A percentile compares a stretch with the other conserved stretches of the same genome.
Evolutionary conservation across 2,113 vertebrate species (phyloP).

Genomic region (Sylvietta virens): DNA sequence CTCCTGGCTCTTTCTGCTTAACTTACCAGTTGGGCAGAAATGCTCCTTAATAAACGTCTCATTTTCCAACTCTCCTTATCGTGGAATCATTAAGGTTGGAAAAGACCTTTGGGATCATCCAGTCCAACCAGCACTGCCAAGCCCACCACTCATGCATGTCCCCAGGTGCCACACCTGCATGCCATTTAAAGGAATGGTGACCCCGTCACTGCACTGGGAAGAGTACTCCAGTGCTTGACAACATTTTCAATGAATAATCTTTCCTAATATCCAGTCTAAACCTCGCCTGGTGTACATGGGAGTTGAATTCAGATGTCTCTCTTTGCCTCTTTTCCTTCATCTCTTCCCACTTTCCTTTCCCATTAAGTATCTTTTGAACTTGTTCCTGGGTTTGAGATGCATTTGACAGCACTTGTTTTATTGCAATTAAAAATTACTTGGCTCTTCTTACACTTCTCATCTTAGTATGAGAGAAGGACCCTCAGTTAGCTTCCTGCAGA

Average conservation of each 20-base stretch:
- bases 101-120: background rate
- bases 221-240: background rate
- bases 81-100: background rate
- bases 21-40: background rate
- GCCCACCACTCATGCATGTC: background rate
- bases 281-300: background rate
- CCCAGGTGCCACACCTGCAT: too few species aligned
- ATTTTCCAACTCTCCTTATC: background rate
- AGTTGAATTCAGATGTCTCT: too few species aligned
- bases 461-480: background rate
- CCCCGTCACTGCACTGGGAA: too few species aligned
- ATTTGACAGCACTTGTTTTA: background rate
- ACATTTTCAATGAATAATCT: background rate
- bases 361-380: background rate
- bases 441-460: background rate
- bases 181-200: background rate
- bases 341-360: background rate
- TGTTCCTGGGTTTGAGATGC: background rate
- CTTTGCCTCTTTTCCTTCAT: background rate
- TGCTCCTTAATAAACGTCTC: background rate
- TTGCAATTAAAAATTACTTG: background rate
- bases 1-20: background rate
- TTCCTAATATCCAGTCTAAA: background rate
- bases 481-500: background rate
- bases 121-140: background rate